These are phyloP conservation scores for Verasper variegatus DNA, from an alignment of 2,113 vertebrate species.

Conservation along the genomic window DNA sequence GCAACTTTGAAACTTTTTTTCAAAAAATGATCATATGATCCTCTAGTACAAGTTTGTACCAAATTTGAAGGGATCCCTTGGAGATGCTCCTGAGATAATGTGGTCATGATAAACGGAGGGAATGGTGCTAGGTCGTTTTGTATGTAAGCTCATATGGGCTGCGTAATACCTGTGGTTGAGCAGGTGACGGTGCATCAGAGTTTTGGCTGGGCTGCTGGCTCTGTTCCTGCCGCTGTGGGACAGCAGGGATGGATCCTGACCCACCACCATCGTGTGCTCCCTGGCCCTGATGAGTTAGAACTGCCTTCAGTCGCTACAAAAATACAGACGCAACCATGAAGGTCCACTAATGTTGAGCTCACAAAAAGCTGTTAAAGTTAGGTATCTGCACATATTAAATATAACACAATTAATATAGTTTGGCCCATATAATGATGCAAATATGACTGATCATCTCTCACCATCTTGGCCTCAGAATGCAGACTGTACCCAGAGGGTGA, in stretches of 20 bases:
- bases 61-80: background rate
- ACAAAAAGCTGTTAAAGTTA: background rate
- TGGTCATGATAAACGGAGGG: background rate
- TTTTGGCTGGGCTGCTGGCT: constrained; percentile 87
- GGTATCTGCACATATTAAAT: background rate
- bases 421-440: background rate
- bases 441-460: constrained; percentile 77
- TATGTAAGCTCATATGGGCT: background rate
- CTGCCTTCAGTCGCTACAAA: constrained; percentile 91
- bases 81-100: background rate
- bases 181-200: constrained; percentile 92
- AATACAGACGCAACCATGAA: constrained; percentile 41
- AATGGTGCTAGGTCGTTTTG: background rate
- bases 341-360: background rate
- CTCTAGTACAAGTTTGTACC: background rate
- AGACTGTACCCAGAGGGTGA: constrained; percentile 90
- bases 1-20: no score
- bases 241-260: constrained; percentile 86
- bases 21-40: background rate
- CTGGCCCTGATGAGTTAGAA: constrained; percentile 85
- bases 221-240: constrained; percentile 89
- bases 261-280: constrained; percentile 83
- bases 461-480: constrained; percentile 93
- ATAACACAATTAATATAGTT: background rate
- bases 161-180: constrained; percentile 89